Evolutionary conservation across 2,888 invertebrate species (phyloP).

Genomic region (Carterocephalus palaemon): DNA sequence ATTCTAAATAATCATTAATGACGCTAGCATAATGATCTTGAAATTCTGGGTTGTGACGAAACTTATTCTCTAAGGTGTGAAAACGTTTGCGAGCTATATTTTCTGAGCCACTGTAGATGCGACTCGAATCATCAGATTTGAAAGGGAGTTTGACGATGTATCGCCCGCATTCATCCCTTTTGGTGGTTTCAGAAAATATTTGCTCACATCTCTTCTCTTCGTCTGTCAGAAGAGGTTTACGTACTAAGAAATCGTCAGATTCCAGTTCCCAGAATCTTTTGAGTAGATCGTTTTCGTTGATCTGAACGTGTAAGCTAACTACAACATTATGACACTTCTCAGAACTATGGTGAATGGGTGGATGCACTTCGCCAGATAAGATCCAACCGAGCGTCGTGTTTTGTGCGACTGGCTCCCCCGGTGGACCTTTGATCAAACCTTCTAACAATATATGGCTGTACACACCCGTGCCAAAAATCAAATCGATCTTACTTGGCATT

Average conservation of each 20-base stretch:
- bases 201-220: no score
- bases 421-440: slow-evolving; percentile 26
- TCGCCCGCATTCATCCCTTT: no score
- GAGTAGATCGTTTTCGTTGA: slow-evolving; percentile 3
- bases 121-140: not conserved
- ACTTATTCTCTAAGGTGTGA: not conserved
- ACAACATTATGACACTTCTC: not conserved
- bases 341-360: not conserved
- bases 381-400: slow-evolving; percentile 32
- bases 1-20: slow-evolving; percentile 14
- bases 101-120: slow-evolving; percentile 14
- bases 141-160: no score
- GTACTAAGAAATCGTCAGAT: slow-evolving; percentile 9
- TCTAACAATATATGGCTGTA: slow-evolving; percentile 28
- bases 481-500: slow-evolving; percentile 28
- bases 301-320: not conserved
- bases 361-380: slow-evolving; percentile 27
- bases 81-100: slow-evolving; percentile 10
- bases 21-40: slow-evolving; percentile 8
- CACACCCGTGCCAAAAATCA: slow-evolving; percentile 33
- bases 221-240: slow-evolving; percentile 8
- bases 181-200: no score
- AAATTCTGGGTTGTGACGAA: not conserved
- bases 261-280: slow-evolving; percentile 10
- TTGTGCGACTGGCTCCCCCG: slow-evolving; percentile 26